Evolutionary conservation across 1,140 invertebrate species (phyloP), one percentile per base, ranked within the genome.

Genomic region (Euglossa dilemma): DNA sequence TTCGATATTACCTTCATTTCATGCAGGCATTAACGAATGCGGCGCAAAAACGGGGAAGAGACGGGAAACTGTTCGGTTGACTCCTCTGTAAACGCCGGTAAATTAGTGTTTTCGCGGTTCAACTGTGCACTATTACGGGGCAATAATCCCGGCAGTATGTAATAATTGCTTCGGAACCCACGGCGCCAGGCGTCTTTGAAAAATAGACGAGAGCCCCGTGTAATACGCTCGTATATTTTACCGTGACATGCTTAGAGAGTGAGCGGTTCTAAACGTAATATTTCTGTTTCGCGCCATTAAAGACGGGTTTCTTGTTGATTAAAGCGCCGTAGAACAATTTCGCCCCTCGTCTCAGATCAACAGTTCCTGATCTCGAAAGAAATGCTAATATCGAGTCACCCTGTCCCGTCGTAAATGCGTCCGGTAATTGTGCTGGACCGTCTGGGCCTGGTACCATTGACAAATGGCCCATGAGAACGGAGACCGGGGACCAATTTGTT

Each of bases 61-160:
- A 50, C 52, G 50, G 14, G 56, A 23, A 80, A 69, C n/a, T n/a
- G 56, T 45, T 50, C 14, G 59, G 45, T 75, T 64, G 71, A 70
- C 23, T 67, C 52, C 67, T 20, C 23, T 11, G 74, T 67, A 45
- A 87, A 76, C 72, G 61, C 61, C 63, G 25, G 75, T 82, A 81
- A 87, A 91, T 90, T 89, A 91, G 86, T 80, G 71, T 86, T 67
- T 75, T 79, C 85, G 80, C 85, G 76, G 86, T 88, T 90, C 28
- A 28, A 72, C 84, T 87, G 75, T 69, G 57, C 54, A 52, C 84
- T 69, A 86, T 88, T 86, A 80, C 71, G 57, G 76, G 12, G 76
- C 61, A 83, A 70, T 83, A 87, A 86, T 3, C 12, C 28, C 43
- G 43, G 71, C 18, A 57, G 54, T 36, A 45, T 14, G 36, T 59